Percentiles rank a stretch among this genome's conserved stretches.
Conservation (phyloP, 1,140 invertebrate species). For the Ceratitis capitata region DNA sequence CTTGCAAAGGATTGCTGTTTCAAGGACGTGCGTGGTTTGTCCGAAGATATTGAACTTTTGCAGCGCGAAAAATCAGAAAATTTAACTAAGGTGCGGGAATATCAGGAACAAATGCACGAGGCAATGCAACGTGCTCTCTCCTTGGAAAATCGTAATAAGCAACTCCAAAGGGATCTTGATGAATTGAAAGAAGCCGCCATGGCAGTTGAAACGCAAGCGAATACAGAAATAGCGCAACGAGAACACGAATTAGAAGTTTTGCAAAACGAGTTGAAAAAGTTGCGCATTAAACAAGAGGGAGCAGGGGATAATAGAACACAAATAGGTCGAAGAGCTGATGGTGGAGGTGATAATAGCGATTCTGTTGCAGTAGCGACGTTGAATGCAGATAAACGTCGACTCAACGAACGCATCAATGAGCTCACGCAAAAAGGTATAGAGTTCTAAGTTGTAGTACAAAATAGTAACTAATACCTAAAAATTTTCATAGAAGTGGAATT, state of each 20-base stretch:
- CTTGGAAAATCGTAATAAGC: slow-evolving; percentile 71
- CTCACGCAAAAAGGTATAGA: slow-evolving; percentile 48
- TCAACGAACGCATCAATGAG: slow-evolving; percentile 54
- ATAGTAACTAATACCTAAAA: too few relatives aligned
- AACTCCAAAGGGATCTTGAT: slow-evolving; percentile 71
- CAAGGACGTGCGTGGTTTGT: slow-evolving; percentile 63
- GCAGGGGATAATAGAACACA: not conserved
- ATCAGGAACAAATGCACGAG: slow-evolving; percentile 73
- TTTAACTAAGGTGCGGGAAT: slow-evolving; percentile 69
- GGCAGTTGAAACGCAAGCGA: slow-evolving; percentile 70
- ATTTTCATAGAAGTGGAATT: slow-evolving; percentile 44
- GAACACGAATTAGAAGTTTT: slow-evolving; percentile 50
- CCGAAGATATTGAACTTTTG: slow-evolving; percentile 67
- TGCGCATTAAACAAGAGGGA: not conserved
- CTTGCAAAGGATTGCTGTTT: slow-evolving; percentile 70
- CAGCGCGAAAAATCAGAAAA: slow-evolving; percentile 69
- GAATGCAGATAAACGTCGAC: slow-evolving; percentile 49
- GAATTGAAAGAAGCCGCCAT: slow-evolving; percentile 73
- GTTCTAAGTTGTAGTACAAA: not conserved
- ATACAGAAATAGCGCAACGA: slow-evolving; percentile 56
- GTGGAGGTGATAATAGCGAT: not conserved
- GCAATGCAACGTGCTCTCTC: slow-evolving; percentile 73
- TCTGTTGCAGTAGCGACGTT: not conserved
- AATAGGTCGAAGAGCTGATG: not conserved
- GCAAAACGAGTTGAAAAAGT: slow-evolving; percentile 40